These are phyloP conservation scores for Tetrax tetrax DNA, from an alignment of 2,113 vertebrate species.

Conservation along the genomic window DNA sequence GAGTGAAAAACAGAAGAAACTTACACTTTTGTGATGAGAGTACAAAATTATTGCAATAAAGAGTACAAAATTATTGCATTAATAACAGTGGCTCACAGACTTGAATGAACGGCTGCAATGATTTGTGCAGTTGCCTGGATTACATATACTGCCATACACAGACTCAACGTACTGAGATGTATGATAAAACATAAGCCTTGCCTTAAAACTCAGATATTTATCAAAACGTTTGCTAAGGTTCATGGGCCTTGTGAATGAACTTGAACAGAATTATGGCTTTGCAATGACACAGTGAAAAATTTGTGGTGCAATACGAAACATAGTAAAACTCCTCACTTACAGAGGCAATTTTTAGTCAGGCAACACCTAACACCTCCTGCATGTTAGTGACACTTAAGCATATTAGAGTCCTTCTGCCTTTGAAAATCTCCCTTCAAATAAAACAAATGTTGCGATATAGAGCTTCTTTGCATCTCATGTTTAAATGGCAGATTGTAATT, in stretches of 20 bases:
- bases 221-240: constrained; percentile 35
- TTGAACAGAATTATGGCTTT: not conserved
- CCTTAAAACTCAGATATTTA: constrained; percentile 10
- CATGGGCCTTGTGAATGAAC: not conserved
- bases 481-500: constrained; percentile 55
- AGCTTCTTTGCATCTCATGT: not conserved
- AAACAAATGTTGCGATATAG: not conserved
- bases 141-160: not conserved
- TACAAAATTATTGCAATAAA: not conserved
- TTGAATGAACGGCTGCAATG: not conserved
- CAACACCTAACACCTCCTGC: not conserved
- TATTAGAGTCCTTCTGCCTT: not conserved
- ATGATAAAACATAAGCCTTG: constrained; percentile 1
- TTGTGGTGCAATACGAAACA: not conserved
- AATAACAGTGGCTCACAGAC: not conserved
- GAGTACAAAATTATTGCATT: not conserved
- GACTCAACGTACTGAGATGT: not conserved
- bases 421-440: not conserved
- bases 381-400: not conserved
- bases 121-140: not conserved
- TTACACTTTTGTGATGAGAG: not conserved
- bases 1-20: not conserved
- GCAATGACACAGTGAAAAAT: constrained; percentile 7
- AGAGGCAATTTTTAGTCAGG: not conserved
- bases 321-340: not conserved